Conservation (phyloP, 2,113 vertebrate genomes). For the Thalassarche chlororhynchos region DNA sequence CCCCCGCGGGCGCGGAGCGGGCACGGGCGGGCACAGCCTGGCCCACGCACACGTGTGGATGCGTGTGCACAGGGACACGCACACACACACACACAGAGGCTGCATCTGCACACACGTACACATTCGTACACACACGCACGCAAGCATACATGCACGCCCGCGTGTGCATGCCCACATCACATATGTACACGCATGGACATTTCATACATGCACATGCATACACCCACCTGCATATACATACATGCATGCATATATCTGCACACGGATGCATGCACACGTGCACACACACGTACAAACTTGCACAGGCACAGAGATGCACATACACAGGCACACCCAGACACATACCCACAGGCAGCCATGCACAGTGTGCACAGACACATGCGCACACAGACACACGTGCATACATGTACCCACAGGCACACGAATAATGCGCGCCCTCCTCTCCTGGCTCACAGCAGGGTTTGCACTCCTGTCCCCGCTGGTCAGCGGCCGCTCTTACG, state of each 20-base stretch:
- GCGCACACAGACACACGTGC: not conserved
- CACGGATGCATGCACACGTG: fast-evolving
- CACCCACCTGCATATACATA: not conserved
- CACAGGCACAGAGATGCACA: not conserved
- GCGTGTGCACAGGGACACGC: not conserved
- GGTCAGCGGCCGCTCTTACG: not conserved
- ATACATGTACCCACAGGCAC: fast-evolving
- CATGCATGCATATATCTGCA: fast-evolving
- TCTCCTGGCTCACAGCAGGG: not conserved
- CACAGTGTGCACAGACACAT: not conserved
- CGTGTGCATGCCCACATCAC: too few species aligned
- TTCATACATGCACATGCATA: fast-evolving
- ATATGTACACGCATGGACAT: fast-evolving
- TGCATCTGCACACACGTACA: not conserved
- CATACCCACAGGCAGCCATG: fast-evolving
- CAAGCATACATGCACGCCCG: not conserved
- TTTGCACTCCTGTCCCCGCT: not conserved
- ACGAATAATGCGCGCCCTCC: fast-evolving
- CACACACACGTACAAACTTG: fast-evolving
- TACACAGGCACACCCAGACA: not conserved
- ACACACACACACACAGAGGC: fast-evolving
- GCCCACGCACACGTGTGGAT: not conserved
- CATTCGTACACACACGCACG: fast-evolving
- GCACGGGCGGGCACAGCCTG: not conserved
- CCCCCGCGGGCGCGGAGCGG: not conserved